phyloP scores from a whole-genome alignment of 2,888 invertebrate species.

The Phragmatobia fuliginosa region DNA sequence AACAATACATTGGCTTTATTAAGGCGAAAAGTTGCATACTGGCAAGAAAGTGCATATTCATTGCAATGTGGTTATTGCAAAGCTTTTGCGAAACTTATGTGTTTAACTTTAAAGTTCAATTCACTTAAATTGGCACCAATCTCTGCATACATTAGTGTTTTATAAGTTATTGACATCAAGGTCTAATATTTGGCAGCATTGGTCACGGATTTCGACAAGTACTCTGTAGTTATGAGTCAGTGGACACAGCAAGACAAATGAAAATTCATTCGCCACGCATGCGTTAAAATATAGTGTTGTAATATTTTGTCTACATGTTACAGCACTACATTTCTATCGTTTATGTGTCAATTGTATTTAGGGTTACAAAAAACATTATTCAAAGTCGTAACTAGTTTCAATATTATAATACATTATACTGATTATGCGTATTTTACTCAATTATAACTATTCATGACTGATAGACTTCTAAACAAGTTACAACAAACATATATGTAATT shows the following conservation, averaged over 20 bases:
- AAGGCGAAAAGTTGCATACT: slow-evolving; percentile 52
- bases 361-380: background rate
- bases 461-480: background rate
- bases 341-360: background rate
- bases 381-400: background rate
- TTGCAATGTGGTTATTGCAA: too few species aligned
- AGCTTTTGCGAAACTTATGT: slow-evolving; percentile 29
- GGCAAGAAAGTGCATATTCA: slow-evolving; percentile 48
- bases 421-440: background rate
- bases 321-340: background rate
- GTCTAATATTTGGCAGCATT: slow-evolving; percentile 18
- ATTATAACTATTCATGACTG: background rate
- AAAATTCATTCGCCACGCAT: slow-evolving; percentile 31
- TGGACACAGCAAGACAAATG: slow-evolving; percentile 24
- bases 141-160: slow-evolving; percentile 1
- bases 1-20: slow-evolving; percentile 67
- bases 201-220: slow-evolving; percentile 42
- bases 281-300: slow-evolving; percentile 26
- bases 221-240: slow-evolving; percentile 37
- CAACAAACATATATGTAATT: background rate
- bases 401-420: background rate
- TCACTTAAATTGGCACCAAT: background rate
- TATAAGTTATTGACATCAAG: slow-evolving; percentile 12
- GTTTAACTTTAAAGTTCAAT: slow-evolving; percentile 2
- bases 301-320: slow-evolving; percentile 1